A percentile compares a stretch with the other conserved stretches of the same genome.
These are phyloP conservation scores for Acanthornis magna DNA, from an alignment of 2,797 vertebrate species.

Conservation along the genomic window DNA sequence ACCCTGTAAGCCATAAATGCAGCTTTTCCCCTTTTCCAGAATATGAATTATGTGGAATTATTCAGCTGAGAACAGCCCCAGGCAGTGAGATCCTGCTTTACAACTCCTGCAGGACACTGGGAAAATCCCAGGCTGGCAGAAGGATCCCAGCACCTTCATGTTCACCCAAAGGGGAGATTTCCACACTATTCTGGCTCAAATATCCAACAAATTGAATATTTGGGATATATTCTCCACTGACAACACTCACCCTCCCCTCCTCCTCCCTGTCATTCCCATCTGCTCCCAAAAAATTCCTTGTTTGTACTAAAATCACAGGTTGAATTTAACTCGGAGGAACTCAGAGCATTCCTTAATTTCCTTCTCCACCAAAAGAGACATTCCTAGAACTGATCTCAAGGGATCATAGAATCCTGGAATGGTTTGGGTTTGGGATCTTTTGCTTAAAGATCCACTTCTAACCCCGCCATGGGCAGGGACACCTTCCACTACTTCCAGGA, in stretches of 20 bases:
- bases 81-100: background rate
- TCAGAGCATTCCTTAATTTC: background rate
- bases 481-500: background rate
- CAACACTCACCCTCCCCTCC: background rate
- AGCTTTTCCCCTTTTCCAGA: background rate
- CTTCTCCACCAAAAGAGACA: background rate
- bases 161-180: background rate
- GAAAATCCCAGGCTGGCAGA: background rate
- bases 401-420: background rate
- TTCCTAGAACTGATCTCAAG: background rate
- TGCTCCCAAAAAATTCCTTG: background rate
- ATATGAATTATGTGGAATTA: accelerated
- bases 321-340: background rate
- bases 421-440: background rate
- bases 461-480: background rate
- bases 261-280: background rate
- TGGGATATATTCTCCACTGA: background rate
- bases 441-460: background rate
- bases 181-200: background rate
- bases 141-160: background rate
- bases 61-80: background rate
- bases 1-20: accelerated
- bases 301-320: no score
- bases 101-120: background rate
- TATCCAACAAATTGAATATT: background rate